phyloP scores from a whole-genome alignment of 1,140 invertebrate species.

The Rhizoglyphus robini region DNA sequence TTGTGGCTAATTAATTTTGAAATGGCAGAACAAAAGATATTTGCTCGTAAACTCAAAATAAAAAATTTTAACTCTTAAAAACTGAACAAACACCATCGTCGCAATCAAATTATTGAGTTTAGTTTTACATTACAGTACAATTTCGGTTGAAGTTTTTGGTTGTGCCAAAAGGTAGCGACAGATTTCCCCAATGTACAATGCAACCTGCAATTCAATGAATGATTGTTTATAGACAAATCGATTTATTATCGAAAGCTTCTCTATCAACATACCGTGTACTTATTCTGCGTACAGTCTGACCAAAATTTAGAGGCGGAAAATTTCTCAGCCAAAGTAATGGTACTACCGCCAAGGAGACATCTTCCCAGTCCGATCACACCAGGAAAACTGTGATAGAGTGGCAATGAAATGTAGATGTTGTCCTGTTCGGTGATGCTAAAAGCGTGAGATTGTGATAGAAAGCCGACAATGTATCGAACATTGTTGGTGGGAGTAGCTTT shows the following conservation, averaged over 20 bases:
- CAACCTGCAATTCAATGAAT: slow-evolving; percentile 35
- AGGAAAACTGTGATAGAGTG: slow-evolving; percentile 54
- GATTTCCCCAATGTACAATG: slow-evolving; percentile 98
- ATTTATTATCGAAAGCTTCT: background rate
- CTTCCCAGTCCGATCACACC: slow-evolving; percentile 38
- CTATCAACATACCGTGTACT: slow-evolving; percentile 47
- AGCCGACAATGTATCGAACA: slow-evolving; percentile 22
- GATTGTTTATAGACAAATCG: background rate
- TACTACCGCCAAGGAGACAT: slow-evolving; percentile 37
- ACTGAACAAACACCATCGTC: too few species aligned
- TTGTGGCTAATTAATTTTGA: too few species aligned
- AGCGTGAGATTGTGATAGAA: slow-evolving; percentile 14
- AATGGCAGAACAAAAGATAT: too few species aligned
- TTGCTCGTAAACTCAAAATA: too few species aligned
- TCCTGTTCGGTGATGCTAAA: slow-evolving; percentile 44
- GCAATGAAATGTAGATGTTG: slow-evolving; percentile 48
- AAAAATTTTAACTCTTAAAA: too few species aligned
- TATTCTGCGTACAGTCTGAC: slow-evolving; percentile 53
- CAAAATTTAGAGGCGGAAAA: slow-evolving; percentile 48
- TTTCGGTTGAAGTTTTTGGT: slow-evolving; percentile 57
- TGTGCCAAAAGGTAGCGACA: slow-evolving; percentile 88
- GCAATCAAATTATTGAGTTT: too few species aligned
- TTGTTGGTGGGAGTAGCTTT: slow-evolving; percentile 65
- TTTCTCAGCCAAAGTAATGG: slow-evolving; percentile 40
- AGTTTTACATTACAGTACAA: too few species aligned